phyloP scores from a whole-genome alignment of 1,140 invertebrate species.

The Orchesella cincta region DNA sequence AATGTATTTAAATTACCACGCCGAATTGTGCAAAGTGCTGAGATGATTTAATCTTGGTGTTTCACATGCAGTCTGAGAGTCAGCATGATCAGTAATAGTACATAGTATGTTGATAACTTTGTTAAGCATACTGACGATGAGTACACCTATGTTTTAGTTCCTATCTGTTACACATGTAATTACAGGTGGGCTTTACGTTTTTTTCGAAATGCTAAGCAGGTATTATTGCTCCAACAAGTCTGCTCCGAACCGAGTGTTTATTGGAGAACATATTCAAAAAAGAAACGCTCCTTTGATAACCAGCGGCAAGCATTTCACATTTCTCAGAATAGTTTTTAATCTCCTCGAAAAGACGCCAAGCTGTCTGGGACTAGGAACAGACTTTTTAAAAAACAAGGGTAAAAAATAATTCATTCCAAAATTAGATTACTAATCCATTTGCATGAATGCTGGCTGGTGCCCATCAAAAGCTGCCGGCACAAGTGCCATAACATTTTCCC shows the following conservation, averaged over 20 bases:
- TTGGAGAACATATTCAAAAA: neutral
- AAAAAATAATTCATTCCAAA: neutral
- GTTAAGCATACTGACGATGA: too few species aligned
- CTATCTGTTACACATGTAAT: too few species aligned
- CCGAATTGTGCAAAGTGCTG: too few species aligned
- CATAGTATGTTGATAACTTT: too few species aligned
- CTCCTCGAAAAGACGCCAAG: neutral
- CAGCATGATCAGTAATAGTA: too few species aligned
- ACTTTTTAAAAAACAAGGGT: neutral
- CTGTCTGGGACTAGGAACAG: conserved; percentile 1
- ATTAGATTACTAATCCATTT: neutral
- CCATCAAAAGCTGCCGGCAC: neutral
- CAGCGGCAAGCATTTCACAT: neutral
- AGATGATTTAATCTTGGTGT: too few species aligned
- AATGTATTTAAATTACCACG: neutral
- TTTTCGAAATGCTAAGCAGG: neutral
- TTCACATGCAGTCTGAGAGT: too few species aligned
- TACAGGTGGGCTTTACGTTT: neutral
- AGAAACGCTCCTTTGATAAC: neutral
- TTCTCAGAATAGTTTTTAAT: neutral
- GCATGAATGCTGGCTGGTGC: neutral
- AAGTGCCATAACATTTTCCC: neutral
- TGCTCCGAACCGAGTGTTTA: neutral
- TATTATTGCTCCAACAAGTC: neutral
- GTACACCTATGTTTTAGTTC: too few species aligned